Percentiles rank a stretch among this genome's conserved stretches.
Conservation (phyloP, 2,888 invertebrate genomes). For the Ptilodon capucinus region DNA sequence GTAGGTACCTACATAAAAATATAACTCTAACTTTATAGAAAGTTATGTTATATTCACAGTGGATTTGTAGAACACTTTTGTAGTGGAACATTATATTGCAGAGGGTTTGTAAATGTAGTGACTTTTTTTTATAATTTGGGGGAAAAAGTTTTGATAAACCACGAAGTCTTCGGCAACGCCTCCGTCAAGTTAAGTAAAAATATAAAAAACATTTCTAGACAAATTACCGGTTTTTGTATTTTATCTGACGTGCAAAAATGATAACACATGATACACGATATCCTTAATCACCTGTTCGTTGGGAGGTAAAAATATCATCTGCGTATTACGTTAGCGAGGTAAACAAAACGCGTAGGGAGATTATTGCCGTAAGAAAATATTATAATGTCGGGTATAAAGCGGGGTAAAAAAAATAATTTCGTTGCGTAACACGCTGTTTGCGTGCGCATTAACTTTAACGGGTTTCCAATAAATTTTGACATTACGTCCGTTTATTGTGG, state of each 20-base stretch:
- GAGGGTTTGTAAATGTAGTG: no score
- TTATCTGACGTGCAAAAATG: neutral
- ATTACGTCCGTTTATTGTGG: conserved; percentile 25
- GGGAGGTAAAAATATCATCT: neutral
- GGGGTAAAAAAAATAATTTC: conserved; percentile 29
- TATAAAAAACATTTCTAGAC: no score
- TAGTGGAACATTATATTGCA: no score
- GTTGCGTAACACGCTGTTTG: conserved; percentile 25
- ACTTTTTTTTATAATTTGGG: no score
- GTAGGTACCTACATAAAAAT: no score
- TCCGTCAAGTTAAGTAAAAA: no score
- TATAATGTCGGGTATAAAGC: conserved; percentile 26
- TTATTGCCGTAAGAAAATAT: conserved; percentile 25
- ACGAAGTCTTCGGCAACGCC: no score
- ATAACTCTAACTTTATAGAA: no score
- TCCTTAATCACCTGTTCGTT: neutral
- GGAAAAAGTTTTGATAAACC: no score
- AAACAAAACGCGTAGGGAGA: conserved; percentile 16
- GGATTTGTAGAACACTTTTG: no score
- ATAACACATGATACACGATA: neutral
- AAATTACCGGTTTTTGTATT: neutral
- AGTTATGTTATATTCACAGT: no score
- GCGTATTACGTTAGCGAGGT: conserved; percentile 18
- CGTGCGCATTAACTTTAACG: conserved; percentile 38
- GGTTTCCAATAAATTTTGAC: conserved; percentile 41